Evolutionary conservation across 2,888 invertebrate genomes (phyloP).

Genomic region (Heliconius ismenius): DNA sequence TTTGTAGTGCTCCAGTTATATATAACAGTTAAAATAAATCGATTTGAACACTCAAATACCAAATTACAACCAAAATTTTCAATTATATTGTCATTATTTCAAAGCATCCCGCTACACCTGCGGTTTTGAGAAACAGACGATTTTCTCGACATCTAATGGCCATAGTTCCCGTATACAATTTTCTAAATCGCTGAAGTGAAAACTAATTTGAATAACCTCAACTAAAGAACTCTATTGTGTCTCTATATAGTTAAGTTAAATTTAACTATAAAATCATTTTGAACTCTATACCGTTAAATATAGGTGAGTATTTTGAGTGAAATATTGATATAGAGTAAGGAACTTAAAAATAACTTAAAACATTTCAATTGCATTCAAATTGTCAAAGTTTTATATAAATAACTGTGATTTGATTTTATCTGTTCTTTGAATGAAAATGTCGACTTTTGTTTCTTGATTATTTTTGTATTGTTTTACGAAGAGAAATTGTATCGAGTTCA

Average conservation of each 20-base stretch:
- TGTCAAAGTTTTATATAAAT: constrained; percentile 13
- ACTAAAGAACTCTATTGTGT: constrained; percentile 48
- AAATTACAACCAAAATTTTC: constrained; percentile 9
- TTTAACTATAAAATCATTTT: constrained; percentile 1
- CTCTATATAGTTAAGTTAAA: constrained; percentile 29
- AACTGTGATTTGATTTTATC: not conserved
- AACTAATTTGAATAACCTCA: constrained; percentile 60
- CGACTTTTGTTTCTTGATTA: not conserved
- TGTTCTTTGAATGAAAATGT: not conserved
- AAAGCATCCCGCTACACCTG: not conserved
- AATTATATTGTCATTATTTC: constrained; percentile 8
- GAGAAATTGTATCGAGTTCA: not conserved
- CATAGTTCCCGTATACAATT: constrained; percentile 49
- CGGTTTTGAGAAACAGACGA: constrained; percentile 9
- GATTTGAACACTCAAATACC: constrained; percentile 3
- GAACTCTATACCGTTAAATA: not conserved
- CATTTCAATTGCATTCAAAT: constrained; percentile 6
- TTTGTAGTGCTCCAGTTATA: not conserved
- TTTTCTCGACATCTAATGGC: constrained; percentile 39
- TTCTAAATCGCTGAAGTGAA: constrained; percentile 60
- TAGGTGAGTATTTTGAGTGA: not conserved
- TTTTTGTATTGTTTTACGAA: not conserved
- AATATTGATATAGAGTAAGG: not conserved
- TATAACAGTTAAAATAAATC: constrained; percentile 14
- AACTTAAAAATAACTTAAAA: constrained; percentile 5